Percentiles rank a stretch among this genome's conserved stretches.
phyloP scores from a whole-genome alignment of 2,797 vertebrate genomes.

The Antrozous pallidus region DNA sequence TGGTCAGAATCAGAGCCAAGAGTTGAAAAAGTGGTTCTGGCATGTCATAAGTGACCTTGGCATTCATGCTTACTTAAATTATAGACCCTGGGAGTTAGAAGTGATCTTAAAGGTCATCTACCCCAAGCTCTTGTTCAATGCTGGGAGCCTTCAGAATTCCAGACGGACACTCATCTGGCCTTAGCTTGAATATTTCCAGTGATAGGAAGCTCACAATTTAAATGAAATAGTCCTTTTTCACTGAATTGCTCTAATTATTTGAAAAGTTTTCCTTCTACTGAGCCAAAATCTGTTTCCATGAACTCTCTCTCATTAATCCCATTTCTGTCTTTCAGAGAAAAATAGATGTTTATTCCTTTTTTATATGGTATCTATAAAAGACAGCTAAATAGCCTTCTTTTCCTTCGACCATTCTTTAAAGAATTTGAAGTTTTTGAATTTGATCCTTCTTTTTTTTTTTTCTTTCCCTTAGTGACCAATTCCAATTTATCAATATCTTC shows the following conservation, averaged over 20 bases:
- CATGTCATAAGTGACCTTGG: constrained; percentile 7
- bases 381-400: not conserved
- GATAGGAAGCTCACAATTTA: constrained; percentile 26
- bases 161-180: not conserved
- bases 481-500: not conserved
- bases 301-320: constrained; percentile 18
- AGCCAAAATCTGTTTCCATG: constrained; percentile 48
- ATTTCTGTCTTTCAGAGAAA: constrained; percentile 23
- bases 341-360: not conserved
- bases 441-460: not conserved
- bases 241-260: constrained; percentile 44
- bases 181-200: constrained; percentile 1
- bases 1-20: constrained; percentile 57
- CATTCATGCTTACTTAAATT: constrained; percentile 34
- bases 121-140: not conserved
- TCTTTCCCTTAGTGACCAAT: not conserved
- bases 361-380: not conserved
- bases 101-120: constrained; percentile 12
- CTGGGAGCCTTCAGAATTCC: not conserved
- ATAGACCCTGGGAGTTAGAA: not conserved
- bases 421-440: not conserved
- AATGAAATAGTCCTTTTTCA: constrained; percentile 45
- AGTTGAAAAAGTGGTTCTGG: constrained; percentile 43
- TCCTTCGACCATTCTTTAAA: not conserved
- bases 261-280: constrained; percentile 27